Percentiles rank a stretch among this genome's conserved stretches.
Evolutionary conservation across 2,113 vertebrate genomes (phyloP).

Genomic region (Ceyx melanurus): DNA sequence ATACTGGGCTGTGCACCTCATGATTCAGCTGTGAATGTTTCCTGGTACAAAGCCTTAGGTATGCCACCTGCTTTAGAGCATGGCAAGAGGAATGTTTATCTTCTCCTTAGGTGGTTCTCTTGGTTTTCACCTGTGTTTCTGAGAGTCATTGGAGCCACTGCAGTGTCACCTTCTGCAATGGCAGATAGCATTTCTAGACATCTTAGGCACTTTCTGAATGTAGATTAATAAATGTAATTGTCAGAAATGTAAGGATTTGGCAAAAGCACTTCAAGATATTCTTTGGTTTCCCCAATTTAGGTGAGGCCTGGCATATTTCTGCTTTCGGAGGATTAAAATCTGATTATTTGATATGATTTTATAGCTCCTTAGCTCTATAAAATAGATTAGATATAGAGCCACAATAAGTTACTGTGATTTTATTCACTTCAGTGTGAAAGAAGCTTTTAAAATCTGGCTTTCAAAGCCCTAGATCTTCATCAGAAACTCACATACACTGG

Average conservation of each 20-base stretch:
- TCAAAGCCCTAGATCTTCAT: background rate
- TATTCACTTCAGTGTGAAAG: background rate
- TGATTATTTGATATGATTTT: background rate
- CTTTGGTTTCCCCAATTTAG: background rate
- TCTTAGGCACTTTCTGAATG: background rate
- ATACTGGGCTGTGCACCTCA: background rate
- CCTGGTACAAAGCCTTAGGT: background rate
- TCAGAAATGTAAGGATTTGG: background rate
- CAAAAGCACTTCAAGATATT: background rate
- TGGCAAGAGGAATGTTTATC: background rate
- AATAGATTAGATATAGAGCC: background rate
- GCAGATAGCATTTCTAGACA: background rate
- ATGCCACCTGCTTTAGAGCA: background rate
- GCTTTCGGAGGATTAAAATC: background rate
- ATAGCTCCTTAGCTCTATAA: background rate
- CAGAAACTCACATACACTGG: background rate
- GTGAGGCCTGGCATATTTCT: background rate
- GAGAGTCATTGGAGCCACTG: background rate
- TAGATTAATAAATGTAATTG: background rate
- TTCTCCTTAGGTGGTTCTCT: background rate
- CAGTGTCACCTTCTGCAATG: background rate
- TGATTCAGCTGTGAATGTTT: background rate
- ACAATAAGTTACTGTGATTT: background rate
- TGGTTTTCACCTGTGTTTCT: background rate
- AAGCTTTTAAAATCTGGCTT: background rate